Conservation (phyloP, 2,888 invertebrate species). For the Criorhina ranunculi region DNA sequence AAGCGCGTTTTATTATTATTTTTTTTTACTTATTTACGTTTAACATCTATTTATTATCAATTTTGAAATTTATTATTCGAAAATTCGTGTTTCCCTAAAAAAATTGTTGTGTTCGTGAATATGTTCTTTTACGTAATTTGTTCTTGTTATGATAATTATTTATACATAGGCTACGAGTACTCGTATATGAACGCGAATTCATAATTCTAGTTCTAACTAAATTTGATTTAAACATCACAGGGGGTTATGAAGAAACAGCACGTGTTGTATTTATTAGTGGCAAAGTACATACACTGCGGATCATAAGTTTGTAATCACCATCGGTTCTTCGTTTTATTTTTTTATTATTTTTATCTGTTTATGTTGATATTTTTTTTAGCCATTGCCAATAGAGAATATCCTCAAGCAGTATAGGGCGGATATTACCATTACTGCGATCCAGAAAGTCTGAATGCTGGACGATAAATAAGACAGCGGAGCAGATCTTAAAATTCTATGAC, state of each 20-base stretch:
- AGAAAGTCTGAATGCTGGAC: too few species aligned
- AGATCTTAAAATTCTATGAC: too few species aligned
- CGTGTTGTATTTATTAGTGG: constrained; percentile 45
- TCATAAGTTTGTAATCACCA: too few species aligned
- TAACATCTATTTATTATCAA: constrained; percentile 61
- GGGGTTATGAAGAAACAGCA: constrained; percentile 68
- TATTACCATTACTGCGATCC: too few species aligned
- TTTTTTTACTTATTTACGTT: constrained; percentile 21
- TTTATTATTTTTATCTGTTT: too few species aligned
- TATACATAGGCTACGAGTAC: too few species aligned
- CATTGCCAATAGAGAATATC: too few species aligned
- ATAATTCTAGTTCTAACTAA: constrained; percentile 49
- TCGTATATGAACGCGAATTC: constrained; percentile 16
- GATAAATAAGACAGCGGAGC: too few species aligned
- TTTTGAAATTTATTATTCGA: constrained; percentile 34
- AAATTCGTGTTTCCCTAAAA: constrained; percentile 70
- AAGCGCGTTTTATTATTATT: constrained; percentile 42
- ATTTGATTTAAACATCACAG: constrained; percentile 74
- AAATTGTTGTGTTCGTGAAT: constrained; percentile 46
- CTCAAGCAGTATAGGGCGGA: too few species aligned
- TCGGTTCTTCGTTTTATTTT: too few species aligned
- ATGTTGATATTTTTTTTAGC: too few species aligned
- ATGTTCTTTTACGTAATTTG: constrained; percentile 27
- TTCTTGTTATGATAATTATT: constrained; percentile 1
- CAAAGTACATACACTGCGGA: neutral